Conservation (phyloP, 2,113 vertebrate genomes). For the Octodon degus region DNA sequence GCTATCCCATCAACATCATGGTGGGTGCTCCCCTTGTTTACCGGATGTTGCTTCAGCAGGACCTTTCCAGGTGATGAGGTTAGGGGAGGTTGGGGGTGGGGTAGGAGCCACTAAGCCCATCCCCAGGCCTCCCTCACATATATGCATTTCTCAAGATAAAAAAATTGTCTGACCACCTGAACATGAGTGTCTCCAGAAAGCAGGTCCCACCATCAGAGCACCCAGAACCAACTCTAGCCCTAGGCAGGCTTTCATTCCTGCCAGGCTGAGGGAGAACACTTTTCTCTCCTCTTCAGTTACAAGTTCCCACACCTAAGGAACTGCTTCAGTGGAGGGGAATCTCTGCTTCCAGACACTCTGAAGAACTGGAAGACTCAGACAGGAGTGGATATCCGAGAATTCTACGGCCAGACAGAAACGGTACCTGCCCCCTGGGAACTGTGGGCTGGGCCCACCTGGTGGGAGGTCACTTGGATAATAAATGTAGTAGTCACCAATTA, state of each 20-base stretch:
- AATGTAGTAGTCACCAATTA: neutral
- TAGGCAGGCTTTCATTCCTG: neutral
- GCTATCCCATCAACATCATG: slow-evolving; percentile 55
- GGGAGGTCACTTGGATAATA: neutral
- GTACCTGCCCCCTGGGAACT: slow-evolving; percentile 72
- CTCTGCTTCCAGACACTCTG: slow-evolving; percentile 88
- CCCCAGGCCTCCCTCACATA: neutral
- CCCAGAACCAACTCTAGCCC: neutral
- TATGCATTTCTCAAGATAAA: neutral
- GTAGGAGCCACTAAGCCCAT: neutral
- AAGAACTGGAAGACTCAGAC: slow-evolving; percentile 87
- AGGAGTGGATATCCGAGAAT: slow-evolving; percentile 88
- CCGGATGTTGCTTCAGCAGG: slow-evolving; percentile 64
- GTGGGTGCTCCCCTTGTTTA: slow-evolving; percentile 47
- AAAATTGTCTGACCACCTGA: neutral
- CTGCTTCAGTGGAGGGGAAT: slow-evolving; percentile 88
- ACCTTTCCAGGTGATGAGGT: slow-evolving; percentile 65
- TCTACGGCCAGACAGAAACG: slow-evolving; percentile 91
- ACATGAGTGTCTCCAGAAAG: neutral
- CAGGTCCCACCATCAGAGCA: neutral
- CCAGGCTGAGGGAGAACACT: neutral
- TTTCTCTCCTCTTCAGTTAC: slow-evolving; percentile 75
- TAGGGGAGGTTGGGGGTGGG: neutral
- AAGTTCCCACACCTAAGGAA: slow-evolving; percentile 85
- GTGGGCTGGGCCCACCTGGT: neutral